Conservation (phyloP, 1,140 invertebrate genomes). For the Melipona quadrifasciata region DNA sequence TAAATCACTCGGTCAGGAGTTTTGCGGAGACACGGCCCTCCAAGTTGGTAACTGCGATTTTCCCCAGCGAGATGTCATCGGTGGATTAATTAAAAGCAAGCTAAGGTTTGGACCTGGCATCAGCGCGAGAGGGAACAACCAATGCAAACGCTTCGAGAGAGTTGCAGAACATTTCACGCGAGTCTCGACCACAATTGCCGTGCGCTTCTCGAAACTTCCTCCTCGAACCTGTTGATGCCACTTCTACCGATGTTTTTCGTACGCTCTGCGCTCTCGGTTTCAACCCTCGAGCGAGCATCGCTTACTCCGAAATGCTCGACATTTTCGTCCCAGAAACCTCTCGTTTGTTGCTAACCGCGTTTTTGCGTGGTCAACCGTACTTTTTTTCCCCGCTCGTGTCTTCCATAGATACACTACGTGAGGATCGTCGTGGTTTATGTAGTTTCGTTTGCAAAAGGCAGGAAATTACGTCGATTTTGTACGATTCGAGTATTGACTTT, state of each 20-base stretch:
- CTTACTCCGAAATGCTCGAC: background rate
- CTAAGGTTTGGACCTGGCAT: background rate
- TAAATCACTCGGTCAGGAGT: background rate
- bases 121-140: background rate
- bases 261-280: no score
- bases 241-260: constrained; percentile 29
- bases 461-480: background rate
- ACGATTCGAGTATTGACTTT: background rate
- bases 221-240: constrained; percentile 46
- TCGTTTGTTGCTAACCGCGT: no score
- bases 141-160: constrained; percentile 1
- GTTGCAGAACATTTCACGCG: constrained; percentile 26
- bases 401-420: background rate
- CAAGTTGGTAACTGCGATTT: background rate
- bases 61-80: background rate
- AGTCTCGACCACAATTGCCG: constrained; percentile 15
- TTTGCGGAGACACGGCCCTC: background rate
- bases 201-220: constrained; percentile 6
- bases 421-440: no score
- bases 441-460: background rate
- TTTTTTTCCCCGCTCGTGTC: background rate
- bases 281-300: background rate
- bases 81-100: constrained; percentile 20
- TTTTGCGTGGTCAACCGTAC: background rate
- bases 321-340: background rate